Evolutionary conservation across 2,888 invertebrate species (phyloP).

Genomic region (Eupithecia subumbrata): DNA sequence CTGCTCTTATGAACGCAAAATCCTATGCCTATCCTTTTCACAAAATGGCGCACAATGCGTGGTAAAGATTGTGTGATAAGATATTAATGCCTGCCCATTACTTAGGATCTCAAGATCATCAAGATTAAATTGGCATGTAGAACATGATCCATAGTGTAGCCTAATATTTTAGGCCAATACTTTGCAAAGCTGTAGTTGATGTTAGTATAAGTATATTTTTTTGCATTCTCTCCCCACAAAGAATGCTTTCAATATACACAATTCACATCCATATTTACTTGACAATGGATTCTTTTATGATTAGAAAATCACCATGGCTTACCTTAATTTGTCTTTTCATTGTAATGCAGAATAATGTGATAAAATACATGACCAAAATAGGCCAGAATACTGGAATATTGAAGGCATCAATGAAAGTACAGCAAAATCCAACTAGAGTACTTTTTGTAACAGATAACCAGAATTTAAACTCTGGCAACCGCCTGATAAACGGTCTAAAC

Average conservation of each 20-base stretch:
- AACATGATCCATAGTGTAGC: not conserved
- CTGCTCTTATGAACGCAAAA: too few species aligned
- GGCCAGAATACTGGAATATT: conserved; percentile 99
- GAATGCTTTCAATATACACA: not conserved
- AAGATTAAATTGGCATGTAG: not conserved
- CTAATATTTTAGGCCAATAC: not conserved
- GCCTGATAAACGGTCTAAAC: conserved; percentile 98
- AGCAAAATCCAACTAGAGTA: conserved; percentile 93
- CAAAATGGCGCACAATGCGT: too few species aligned
- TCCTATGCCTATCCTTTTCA: too few species aligned
- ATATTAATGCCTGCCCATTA: not conserved
- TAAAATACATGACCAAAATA: conserved; percentile 99
- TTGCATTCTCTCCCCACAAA: not conserved
- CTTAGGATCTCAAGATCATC: not conserved
- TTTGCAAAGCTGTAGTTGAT: not conserved
- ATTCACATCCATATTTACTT: not conserved
- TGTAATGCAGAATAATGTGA: conserved; percentile 98
- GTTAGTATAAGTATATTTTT: not conserved
- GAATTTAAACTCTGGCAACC: conserved; percentile 99
- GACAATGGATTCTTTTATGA: not conserved
- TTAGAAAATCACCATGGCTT: conserved; percentile 49
- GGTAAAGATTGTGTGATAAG: not conserved
- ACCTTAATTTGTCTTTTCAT: conserved; percentile 99
- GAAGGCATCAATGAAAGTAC: conserved; percentile 98
- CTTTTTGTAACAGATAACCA: conserved; percentile 99